Conservation (phyloP, 2,113 vertebrate genomes). For the Chaetops frenatus region DNA sequence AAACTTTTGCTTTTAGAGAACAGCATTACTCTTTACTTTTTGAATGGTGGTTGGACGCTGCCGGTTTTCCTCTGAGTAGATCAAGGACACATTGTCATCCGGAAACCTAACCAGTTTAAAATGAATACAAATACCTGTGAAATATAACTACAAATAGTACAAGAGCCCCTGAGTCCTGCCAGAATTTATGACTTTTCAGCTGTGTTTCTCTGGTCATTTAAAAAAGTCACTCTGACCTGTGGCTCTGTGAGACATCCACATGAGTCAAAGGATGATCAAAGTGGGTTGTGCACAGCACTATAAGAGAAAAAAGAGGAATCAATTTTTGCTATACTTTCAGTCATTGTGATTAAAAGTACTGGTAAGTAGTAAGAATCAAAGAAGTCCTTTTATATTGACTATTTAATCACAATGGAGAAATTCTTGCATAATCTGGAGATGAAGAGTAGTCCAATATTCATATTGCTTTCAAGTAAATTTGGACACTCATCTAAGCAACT, state of each 20-base stretch:
- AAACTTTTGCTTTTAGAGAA: neutral
- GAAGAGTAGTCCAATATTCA: neutral
- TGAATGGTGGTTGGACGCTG: neutral
- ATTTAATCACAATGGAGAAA: neutral
- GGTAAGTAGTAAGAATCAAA: neutral
- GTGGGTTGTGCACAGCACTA: neutral
- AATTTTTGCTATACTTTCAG: neutral
- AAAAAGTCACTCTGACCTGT: neutral
- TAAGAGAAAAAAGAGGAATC: neutral
- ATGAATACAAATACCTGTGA: neutral
- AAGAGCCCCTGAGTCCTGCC: accelerated
- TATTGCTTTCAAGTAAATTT: neutral
- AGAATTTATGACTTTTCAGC: neutral
- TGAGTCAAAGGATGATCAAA: neutral
- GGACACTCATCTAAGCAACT: neutral
- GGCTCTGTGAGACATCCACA: neutral
- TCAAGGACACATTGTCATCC: neutral
- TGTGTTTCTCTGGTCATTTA: neutral
- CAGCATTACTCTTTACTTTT: neutral
- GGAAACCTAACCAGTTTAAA: neutral
- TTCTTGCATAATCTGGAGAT: neutral
- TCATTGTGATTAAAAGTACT: neutral
- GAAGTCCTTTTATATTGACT: neutral
- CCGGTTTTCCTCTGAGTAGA: neutral
- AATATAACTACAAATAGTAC: neutral